A percentile compares a stretch with the other conserved stretches of the same genome.
Conservation (phyloP, 2,113 vertebrate genomes). For the Zapus hudsonius region DNA sequence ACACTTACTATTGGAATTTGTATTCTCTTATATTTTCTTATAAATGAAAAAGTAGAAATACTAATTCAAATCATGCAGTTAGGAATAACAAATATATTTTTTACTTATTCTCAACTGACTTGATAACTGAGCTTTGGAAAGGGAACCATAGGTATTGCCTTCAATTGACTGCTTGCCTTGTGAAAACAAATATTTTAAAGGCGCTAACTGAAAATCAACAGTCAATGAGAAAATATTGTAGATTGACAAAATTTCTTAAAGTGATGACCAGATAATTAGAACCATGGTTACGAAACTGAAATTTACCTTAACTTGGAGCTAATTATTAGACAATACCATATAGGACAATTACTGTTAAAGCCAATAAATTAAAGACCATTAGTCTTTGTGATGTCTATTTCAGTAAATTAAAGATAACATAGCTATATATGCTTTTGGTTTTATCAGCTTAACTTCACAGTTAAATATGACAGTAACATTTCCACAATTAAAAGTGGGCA, state of each 20-base stretch:
- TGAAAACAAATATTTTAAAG: conserved; percentile 41
- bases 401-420: not conserved
- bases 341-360: not conserved
- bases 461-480: conserved; percentile 45
- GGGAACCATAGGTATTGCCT: not conserved
- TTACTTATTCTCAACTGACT: not conserved
- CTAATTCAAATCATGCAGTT: not conserved
- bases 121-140: not conserved
- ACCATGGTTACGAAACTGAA: not conserved
- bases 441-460: conserved; percentile 7
- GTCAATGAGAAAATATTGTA: not conserved
- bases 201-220: conserved; percentile 21
- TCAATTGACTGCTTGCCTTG: not conserved
- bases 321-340: conserved; percentile 8
- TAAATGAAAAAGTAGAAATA: too few species aligned
- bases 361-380: conserved; percentile 12
- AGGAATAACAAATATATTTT: conserved; percentile 40
- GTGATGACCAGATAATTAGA: not conserved
- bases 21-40: too few species aligned
- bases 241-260: conserved; percentile 37
- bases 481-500: not conserved
- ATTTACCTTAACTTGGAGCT: conserved; percentile 10
- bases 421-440: not conserved
- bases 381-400: conserved; percentile 6
- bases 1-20: too few species aligned